phyloP scores from a whole-genome alignment of 2,888 invertebrate species.

The Agrotis exclamationis region DNA sequence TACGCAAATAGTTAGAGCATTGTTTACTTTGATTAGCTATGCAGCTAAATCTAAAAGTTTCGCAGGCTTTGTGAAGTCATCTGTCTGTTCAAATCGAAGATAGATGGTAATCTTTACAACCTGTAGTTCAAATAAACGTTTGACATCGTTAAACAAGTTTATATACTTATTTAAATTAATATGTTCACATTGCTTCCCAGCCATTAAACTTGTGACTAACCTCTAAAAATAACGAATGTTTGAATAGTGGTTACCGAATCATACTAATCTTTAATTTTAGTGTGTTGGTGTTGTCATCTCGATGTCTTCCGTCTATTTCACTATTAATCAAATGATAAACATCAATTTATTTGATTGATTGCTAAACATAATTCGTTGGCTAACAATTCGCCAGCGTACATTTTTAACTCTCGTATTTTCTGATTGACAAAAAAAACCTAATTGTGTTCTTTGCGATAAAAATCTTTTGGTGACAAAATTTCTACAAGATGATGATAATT shows the following conservation, averaged over 20 bases:
- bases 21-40: slow-evolving; percentile 12
- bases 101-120: neutral
- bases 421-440: too few relatives aligned
- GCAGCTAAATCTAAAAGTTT: slow-evolving; percentile 28
- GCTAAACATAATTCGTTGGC: slow-evolving; percentile 5
- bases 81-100: neutral
- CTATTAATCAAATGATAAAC: slow-evolving; percentile 26
- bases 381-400: neutral
- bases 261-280: slow-evolving; percentile 33
- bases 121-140: neutral
- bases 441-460: neutral
- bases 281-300: slow-evolving; percentile 37
- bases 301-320: slow-evolving; percentile 37
- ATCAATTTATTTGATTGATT: slow-evolving; percentile 23
- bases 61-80: slow-evolving; percentile 14
- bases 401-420: too few relatives aligned
- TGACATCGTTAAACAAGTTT: slow-evolving; percentile 2
- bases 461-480: neutral
- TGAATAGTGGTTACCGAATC: slow-evolving; percentile 28
- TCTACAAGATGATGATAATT: slow-evolving; percentile 18
- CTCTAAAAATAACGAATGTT: slow-evolving; percentile 33
- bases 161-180: slow-evolving; percentile 34
- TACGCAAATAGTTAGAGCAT: slow-evolving; percentile 44
- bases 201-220: slow-evolving; percentile 29
- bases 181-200: slow-evolving; percentile 14